Evolutionary conservation across 2,797 vertebrate species (phyloP), one percentile per base, ranked within the genome.

Genomic region (Petrocephalus sullivani): DNA sequence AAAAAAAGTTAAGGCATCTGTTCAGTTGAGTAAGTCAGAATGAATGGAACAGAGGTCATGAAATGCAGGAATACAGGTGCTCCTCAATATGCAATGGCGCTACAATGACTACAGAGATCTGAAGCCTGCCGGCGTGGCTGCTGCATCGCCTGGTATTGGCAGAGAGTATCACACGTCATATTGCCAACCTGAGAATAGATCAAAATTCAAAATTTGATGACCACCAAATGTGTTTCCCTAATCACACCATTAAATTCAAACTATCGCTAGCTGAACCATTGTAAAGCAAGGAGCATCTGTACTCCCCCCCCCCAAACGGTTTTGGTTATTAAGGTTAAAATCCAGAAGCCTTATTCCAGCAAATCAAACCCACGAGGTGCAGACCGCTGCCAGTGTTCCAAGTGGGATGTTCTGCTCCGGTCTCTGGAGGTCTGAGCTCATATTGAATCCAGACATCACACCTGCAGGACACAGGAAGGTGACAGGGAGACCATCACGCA

Each of bases 381-480:
- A 96, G 89, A 99, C 95, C 87, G 98, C 98, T 87, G 98, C 97
- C 84, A 99, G 93, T 0, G 98, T 98, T 92, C 98, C 98, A 93
- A 98, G 87, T 37, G 98, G 98, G 93, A 99, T 97, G 95, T 95
- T 98, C 91, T 96, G 91, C 41, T 97, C 94, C 0, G 98, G 97
- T 87, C 96, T 96, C 93, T 96, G 96, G 91, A 99, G 97, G 93
- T 99, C 98, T 88, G 97, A 97, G 58, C 98, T 99, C 98, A 99
- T 99, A 93, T 99, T 99, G 95, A 99, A 99, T 86, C 98, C 98
- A 58, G 97, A 97, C 98, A 99, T 99, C 91, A 99, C 98, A 93
- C 98, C 98, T 99, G 93, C 89, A 94, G 91, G 54, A 90, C 0
- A 23, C 41, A 81, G 23, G 3, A n/a, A 56, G 51, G 16, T 37